phyloP scores from a whole-genome alignment of 2,113 vertebrate species.

The Hippoglossus stenolepis region DNA sequence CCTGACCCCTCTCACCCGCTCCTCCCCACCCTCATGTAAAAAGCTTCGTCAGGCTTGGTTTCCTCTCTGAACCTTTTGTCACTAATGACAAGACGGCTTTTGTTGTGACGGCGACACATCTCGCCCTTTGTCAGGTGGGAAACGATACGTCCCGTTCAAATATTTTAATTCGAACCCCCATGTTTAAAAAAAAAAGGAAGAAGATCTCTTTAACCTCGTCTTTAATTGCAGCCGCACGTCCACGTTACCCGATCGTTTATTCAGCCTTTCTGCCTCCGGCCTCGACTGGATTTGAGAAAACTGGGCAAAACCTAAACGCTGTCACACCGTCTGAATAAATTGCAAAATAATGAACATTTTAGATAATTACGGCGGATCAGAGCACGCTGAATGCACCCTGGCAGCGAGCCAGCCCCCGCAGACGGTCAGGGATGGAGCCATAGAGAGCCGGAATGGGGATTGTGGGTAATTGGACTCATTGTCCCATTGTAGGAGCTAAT shows the following conservation, averaged over 20 bases:
- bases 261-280: constrained; percentile 33
- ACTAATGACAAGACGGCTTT: neutral
- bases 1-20: neutral
- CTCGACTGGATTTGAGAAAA: constrained; percentile 44
- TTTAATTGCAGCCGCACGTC: constrained; percentile 30
- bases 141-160: neutral
- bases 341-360: constrained; percentile 70
- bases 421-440: constrained; percentile 58
- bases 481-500: constrained; percentile 69
- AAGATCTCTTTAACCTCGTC: neutral
- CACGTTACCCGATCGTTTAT: constrained; percentile 18
- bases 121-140: neutral
- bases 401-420: constrained; percentile 56
- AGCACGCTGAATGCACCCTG: constrained; percentile 61
- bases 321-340: constrained; percentile 62
- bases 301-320: constrained; percentile 58
- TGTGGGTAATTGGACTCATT: constrained; percentile 72
- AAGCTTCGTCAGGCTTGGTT: constrained; percentile 52
- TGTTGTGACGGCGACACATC: neutral
- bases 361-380: constrained; percentile 65
- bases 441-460: constrained; percentile 51
- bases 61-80: constrained; percentile 20
- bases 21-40: constrained; percentile 9
- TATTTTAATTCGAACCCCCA: constrained; percentile 3
- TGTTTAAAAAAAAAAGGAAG: neutral